phyloP scores from a whole-genome alignment of 2,797 vertebrate genomes.

The Chelon auratus region DNA sequence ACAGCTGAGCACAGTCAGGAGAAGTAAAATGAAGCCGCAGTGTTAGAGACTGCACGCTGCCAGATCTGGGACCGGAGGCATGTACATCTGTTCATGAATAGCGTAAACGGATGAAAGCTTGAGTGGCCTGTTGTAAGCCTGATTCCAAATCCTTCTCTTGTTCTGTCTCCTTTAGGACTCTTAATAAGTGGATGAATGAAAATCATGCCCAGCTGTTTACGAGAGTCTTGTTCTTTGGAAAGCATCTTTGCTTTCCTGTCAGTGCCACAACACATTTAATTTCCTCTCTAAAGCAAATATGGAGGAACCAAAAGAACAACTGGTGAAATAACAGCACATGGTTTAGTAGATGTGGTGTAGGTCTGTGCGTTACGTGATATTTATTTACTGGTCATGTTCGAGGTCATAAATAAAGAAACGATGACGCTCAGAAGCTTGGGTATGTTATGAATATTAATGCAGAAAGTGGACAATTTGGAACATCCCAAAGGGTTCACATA shows the following conservation, averaged over 20 bases:
- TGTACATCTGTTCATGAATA: slow-evolving; percentile 62
- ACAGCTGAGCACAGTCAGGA: not conserved
- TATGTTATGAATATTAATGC: not conserved
- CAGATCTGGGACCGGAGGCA: slow-evolving; percentile 32
- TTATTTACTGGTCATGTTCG: too few relatives aligned
- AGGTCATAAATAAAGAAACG: too few relatives aligned
- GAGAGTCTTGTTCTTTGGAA: slow-evolving; percentile 3
- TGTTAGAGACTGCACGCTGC: slow-evolving; percentile 11
- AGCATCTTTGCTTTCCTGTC: not conserved
- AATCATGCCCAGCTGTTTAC: not conserved
- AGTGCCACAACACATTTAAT: not conserved
- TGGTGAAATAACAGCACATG: too few relatives aligned
- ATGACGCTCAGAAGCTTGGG: not conserved
- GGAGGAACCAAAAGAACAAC: not conserved
- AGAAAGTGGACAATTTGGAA: not conserved
- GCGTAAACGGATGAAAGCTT: slow-evolving; percentile 28
- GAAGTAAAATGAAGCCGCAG: not conserved
- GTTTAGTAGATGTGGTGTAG: not conserved
- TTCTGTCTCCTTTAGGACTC: slow-evolving; percentile 18
- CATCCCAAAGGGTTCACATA: not conserved
- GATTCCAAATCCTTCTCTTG: slow-evolving; percentile 23
- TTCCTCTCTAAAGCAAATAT: not conserved
- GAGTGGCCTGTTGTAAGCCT: slow-evolving; percentile 37
- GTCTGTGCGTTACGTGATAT: too few relatives aligned
- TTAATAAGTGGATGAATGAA: slow-evolving; percentile 9